These are phyloP conservation scores for Serinus canaria DNA, from an alignment of 2,113 vertebrate species.

Conservation along the genomic window DNA sequence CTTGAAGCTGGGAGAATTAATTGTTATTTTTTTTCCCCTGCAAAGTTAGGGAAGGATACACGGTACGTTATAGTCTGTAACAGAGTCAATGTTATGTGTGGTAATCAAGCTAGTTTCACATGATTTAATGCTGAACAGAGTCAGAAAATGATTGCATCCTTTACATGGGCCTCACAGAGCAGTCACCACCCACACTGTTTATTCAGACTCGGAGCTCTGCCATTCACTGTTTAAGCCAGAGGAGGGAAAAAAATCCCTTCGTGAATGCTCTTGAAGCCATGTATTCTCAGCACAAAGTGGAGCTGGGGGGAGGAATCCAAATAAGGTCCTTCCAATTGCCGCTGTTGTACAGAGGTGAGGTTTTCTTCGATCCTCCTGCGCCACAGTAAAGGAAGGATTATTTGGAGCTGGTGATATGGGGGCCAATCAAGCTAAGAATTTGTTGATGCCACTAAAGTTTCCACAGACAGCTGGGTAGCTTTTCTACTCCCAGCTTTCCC, in stretches of 20 bases:
- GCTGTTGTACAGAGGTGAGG: slow-evolving; percentile 40
- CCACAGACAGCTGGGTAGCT: background rate
- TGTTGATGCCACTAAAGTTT: slow-evolving; percentile 5
- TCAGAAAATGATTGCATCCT: slow-evolving; percentile 80
- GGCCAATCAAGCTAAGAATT: background rate
- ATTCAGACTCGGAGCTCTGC: slow-evolving; percentile 83
- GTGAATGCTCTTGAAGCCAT: slow-evolving; percentile 73
- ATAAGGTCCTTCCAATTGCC: slow-evolving; percentile 54
- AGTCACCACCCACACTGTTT: slow-evolving; percentile 89
- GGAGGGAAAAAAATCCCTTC: slow-evolving; percentile 65
- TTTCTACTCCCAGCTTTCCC: background rate
- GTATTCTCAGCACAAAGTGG: slow-evolving; percentile 68
- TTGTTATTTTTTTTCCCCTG: slow-evolving; percentile 50
- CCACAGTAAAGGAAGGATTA: background rate
- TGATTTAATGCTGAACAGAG: slow-evolving; percentile 78
- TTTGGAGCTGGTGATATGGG: background rate
- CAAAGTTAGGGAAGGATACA: slow-evolving; percentile 52
- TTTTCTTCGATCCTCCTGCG: slow-evolving; percentile 26
- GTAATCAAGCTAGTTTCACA: slow-evolving; percentile 70
- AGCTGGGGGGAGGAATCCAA: slow-evolving; percentile 61
- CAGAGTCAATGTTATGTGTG: slow-evolving; percentile 55
- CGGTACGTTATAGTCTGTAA: slow-evolving; percentile 38
- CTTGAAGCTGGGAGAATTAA: slow-evolving; percentile 67
- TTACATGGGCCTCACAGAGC: slow-evolving; percentile 79
- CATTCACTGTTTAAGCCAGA: slow-evolving; percentile 82